A percentile compares a stretch with the other conserved stretches of the same genome.
Conservation (phyloP, 2,113 vertebrate species). For the Oncorhynchus tshawytscha region DNA sequence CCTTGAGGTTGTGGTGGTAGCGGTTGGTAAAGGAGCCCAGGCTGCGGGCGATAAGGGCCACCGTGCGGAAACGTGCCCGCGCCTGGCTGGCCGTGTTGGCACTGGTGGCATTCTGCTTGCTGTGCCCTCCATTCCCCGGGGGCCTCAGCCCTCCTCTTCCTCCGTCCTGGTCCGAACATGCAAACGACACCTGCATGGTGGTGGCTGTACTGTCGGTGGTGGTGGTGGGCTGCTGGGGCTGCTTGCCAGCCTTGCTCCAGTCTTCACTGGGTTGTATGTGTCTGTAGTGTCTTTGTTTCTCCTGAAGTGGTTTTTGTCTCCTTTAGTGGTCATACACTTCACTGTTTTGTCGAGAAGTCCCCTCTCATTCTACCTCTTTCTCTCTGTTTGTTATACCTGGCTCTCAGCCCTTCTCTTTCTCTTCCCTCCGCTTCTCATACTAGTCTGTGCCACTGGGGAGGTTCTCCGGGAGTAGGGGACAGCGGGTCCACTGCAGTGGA, state of each 20-base stretch:
- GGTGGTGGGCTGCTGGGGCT: conserved; percentile 22
- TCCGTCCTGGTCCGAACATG: conserved; percentile 87
- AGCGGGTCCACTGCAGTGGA: background rate
- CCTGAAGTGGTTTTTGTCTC: background rate
- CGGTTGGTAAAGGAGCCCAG: conserved; percentile 94
- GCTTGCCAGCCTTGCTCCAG: background rate
- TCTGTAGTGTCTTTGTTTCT: background rate
- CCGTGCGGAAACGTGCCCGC: conserved; percentile 91
- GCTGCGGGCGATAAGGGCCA: conserved; percentile 95
- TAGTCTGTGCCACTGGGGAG: too few relatives aligned
- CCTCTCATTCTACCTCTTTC: background rate
- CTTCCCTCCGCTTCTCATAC: background rate
- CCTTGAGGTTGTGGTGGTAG: conserved; percentile 96
- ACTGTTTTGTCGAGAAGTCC: conserved; percentile 35
- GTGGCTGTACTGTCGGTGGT: conserved; percentile 3
- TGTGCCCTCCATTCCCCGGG: conserved; percentile 87
- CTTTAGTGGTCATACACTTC: background rate
- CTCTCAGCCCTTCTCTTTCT: background rate
- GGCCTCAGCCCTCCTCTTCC: conserved; percentile 80
- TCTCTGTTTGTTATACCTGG: background rate
- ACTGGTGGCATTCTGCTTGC: conserved; percentile 89
- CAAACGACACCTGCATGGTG: conserved; percentile 98
- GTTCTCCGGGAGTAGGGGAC: background rate
- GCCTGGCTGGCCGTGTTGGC: conserved; percentile 88
- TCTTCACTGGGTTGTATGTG: conserved; percentile 1